Conservation (phyloP, 2,113 vertebrate genomes). For the Oreochromis spilurus region DNA sequence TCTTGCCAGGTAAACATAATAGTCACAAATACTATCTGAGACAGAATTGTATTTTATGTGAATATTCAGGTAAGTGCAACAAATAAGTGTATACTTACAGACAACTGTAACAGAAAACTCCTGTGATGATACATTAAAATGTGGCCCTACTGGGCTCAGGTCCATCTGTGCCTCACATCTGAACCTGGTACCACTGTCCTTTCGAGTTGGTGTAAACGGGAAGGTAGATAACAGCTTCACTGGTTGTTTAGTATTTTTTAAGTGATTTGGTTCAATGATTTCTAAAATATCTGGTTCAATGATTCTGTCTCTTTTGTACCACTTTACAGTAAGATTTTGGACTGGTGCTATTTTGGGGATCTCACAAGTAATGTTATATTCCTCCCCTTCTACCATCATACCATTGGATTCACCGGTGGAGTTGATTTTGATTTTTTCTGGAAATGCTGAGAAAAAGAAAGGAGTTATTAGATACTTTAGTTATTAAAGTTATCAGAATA, state of each 20-base stretch:
- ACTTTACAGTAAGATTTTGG: constrained; percentile 13
- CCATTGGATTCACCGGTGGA: background rate
- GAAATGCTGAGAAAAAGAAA: constrained; percentile 42
- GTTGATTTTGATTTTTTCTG: constrained; percentile 44
- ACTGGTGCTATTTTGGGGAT: constrained; percentile 29
- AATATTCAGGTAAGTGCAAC: background rate
- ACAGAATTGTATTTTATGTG: background rate
- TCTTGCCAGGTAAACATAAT: background rate
- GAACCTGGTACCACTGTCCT: constrained; percentile 24
- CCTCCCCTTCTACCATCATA: background rate
- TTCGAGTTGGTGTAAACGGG: background rate
- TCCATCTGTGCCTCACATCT: constrained; percentile 62
- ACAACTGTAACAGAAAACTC: background rate
- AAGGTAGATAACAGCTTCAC: background rate
- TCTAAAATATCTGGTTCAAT: rapidly evolving
- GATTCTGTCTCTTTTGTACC: background rate
- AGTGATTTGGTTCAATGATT: rapidly evolving
- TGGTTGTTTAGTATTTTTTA: background rate
- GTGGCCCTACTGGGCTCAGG: constrained; percentile 28
- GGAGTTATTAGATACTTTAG: background rate
- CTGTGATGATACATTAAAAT: background rate
- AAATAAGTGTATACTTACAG: constrained; percentile 46
- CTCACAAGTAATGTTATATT: constrained; percentile 38
- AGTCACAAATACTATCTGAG: background rate
- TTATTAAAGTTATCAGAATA: background rate